Conservation (phyloP, 2,888 invertebrate genomes). For the Cryptus armator region DNA sequence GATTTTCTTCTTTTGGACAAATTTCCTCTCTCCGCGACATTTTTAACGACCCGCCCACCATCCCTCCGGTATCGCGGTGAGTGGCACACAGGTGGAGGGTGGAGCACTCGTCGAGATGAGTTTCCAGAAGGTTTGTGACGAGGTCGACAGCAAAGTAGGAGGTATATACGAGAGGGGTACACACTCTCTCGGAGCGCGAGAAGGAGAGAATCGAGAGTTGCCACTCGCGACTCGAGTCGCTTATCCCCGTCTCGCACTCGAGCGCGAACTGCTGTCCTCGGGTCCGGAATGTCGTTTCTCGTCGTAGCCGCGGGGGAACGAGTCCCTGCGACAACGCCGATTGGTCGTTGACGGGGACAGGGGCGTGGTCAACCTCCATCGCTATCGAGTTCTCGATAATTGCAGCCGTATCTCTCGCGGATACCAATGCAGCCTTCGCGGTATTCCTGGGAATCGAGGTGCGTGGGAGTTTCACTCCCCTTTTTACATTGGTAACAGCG, state of each 20-base stretch:
- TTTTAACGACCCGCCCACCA: constrained; percentile 75
- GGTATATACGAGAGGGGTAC: constrained; percentile 11
- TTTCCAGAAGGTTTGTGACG: constrained; percentile 32
- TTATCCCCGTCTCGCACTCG: constrained; percentile 44
- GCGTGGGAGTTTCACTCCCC: constrained; percentile 6
- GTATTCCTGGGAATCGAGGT: background rate
- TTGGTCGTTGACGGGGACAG: constrained; percentile 82
- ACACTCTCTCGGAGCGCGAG: constrained; percentile 15
- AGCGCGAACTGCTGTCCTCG: constrained; percentile 65
- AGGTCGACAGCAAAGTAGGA: constrained; percentile 22
- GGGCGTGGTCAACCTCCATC: constrained; percentile 84
- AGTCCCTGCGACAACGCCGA: constrained; percentile 79
- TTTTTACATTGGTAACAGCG: background rate
- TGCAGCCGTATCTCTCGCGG: constrained; percentile 69
- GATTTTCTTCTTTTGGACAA: background rate
- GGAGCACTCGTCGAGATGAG: constrained; percentile 52
- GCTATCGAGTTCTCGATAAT: constrained; percentile 79
- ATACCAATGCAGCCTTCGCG: constrained; percentile 29
- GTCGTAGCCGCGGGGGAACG: constrained; percentile 67
- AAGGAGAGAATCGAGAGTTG: constrained; percentile 28
- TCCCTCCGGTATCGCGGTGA: constrained; percentile 60
- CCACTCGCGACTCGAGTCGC: constrained; percentile 2
- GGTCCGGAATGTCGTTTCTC: constrained; percentile 80
- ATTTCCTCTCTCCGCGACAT: constrained; percentile 40
- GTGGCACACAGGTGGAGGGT: constrained; percentile 38